A percentile compares a stretch with the other conserved stretches of the same genome.
phyloP scores from a whole-genome alignment of 2,888 invertebrate genomes.

The Gastracanthus pulcherrimus region DNA sequence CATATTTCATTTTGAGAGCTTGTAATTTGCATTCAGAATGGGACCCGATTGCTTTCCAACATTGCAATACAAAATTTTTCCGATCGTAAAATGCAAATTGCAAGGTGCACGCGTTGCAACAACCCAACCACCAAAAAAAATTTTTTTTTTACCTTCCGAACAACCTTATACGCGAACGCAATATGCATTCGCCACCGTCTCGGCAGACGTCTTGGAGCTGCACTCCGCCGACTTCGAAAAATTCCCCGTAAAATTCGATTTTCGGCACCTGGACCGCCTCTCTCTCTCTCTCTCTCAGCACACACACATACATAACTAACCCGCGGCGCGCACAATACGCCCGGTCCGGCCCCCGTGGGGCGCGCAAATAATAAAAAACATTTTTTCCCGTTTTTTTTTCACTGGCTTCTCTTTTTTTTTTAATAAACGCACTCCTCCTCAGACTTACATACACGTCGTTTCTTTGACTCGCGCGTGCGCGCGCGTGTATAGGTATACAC shows the following conservation, averaged over 20 bases:
- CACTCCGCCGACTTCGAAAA: neutral
- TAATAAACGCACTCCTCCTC: conserved; percentile 4
- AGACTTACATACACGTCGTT: neutral
- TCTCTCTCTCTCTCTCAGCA: neutral
- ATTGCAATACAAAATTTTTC: no score
- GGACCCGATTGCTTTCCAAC: no score
- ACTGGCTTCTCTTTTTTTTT: no score
- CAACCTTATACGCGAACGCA: no score
- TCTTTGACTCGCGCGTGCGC: neutral
- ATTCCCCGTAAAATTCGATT: conserved; percentile 42
- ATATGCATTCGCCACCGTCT: neutral
- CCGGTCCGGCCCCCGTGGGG: neutral
- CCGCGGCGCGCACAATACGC: neutral
- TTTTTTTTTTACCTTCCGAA: no score
- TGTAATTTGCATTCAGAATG: no score
- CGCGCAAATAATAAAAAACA: conserved; percentile 26
- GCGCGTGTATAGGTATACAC: neutral
- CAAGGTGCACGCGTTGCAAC: no score
- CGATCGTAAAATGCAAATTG: no score
- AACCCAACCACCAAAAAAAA: no score
- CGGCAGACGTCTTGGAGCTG: neutral
- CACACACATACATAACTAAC: neutral
- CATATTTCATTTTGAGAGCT: no score
- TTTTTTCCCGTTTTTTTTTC: conserved; percentile 61
- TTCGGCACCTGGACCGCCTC: conserved; percentile 33